phyloP scores from a whole-genome alignment of 2,888 invertebrate species.

The Apodemia duryi region DNA sequence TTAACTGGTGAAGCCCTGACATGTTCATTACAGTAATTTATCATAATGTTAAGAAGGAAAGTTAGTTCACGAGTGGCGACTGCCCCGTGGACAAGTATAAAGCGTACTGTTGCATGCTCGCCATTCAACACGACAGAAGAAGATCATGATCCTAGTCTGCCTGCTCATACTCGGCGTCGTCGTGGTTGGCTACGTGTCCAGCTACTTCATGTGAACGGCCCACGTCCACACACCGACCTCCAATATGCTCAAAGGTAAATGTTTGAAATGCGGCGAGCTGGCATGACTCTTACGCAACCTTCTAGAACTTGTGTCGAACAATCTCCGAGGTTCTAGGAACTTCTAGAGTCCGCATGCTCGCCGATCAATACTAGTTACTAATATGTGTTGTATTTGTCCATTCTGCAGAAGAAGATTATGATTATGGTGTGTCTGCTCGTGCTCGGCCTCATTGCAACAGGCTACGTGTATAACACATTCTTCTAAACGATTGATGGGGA shows the following conservation, averaged over 20 bases:
- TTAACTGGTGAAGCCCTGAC: slow-evolving; percentile 32
- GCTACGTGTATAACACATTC: slow-evolving; percentile 77
- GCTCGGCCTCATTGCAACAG: slow-evolving; percentile 84
- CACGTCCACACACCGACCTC: slow-evolving; percentile 41
- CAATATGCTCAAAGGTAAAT: slow-evolving; percentile 69
- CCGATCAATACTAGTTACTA: slow-evolving; percentile 55
- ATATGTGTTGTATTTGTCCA: slow-evolving; percentile 72
- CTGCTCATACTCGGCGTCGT: slow-evolving; percentile 90
- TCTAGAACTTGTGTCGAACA: slow-evolving; percentile 19
- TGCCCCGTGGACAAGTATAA: slow-evolving; percentile 50
- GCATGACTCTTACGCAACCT: slow-evolving; percentile 23
- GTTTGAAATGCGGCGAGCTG: slow-evolving; percentile 43
- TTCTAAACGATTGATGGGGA: slow-evolving; percentile 68
- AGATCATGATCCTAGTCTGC: slow-evolving; percentile 95
- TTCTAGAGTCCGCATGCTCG: slow-evolving; percentile 43
- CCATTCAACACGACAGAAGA: slow-evolving; percentile 83
- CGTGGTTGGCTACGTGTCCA: slow-evolving; percentile 84
- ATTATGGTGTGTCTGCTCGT: slow-evolving; percentile 93
- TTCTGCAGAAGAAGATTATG: slow-evolving; percentile 95
- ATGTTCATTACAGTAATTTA: slow-evolving; percentile 29
- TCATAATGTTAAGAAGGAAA: slow-evolving; percentile 33
- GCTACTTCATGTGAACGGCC: slow-evolving; percentile 77
- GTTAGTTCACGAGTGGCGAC: slow-evolving; percentile 35
- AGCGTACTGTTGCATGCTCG: slow-evolving; percentile 72
- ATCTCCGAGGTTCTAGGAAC: slow-evolving; percentile 21